These are phyloP conservation scores for Myotis myotis DNA, from an alignment of 2,797 vertebrate genomes.

Conservation along the genomic window DNA sequence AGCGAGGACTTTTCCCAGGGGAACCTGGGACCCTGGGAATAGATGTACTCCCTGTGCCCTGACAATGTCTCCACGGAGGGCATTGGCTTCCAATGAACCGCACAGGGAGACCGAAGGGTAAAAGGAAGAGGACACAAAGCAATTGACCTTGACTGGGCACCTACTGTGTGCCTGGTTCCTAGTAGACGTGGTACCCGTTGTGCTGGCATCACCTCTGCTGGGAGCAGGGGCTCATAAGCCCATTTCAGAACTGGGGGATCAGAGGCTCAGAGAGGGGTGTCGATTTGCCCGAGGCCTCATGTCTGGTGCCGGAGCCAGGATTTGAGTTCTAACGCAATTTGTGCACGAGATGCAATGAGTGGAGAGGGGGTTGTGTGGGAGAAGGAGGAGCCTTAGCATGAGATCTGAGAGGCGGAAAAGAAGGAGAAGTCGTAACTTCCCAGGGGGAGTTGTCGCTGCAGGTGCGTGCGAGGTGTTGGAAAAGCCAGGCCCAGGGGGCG, in stretches of 20 bases:
- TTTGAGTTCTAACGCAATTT: neutral
- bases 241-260: neutral
- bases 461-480: fast-evolving
- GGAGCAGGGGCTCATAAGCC: neutral
- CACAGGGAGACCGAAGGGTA: neutral
- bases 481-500: fast-evolving
- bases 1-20: constrained; percentile 59
- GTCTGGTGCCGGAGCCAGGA: neutral
- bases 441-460: no score
- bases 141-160: neutral
- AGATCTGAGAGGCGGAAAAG: neutral
- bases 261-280: neutral
- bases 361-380: neutral
- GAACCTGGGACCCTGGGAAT: constrained; percentile 43
- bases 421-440: neutral
- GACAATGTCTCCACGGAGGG: neutral
- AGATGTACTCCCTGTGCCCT: neutral
- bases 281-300: neutral
- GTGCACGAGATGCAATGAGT: neutral
- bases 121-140: neutral
- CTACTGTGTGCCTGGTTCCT: neutral
- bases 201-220: fast-evolving
- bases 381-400: neutral
- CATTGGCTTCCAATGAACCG: neutral
- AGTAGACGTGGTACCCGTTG: fast-evolving